Base-by-base conservation (phyloP, 2,888 invertebrate species). In the Ctenicera cuprea region DNA sequence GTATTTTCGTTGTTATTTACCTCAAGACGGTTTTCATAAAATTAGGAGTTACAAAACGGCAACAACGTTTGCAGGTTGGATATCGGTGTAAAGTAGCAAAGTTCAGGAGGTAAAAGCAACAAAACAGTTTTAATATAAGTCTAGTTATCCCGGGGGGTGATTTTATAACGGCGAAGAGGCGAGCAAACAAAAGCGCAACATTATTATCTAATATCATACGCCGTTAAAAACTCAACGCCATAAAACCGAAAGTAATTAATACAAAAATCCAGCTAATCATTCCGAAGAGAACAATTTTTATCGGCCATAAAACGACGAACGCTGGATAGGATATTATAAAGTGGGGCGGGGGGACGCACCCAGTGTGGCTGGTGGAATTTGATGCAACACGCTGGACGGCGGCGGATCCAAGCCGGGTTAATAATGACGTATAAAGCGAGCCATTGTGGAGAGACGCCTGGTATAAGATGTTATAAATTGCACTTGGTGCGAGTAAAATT, bases 391-490 rank as follows among this genome's bases (percentile, higher is more conserved):
- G 61, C 61, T 69, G 75, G 78, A 48, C 76, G 73, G 64, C 76
- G 73, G 64, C 65, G 76, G 62, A 73, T 73, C 38, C 73, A 38
- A 71, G 74, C 67, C 69, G 75, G 79, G 80, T 81, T 82, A 82
- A 83, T 82, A 81, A 83, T 81, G 81, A 83, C 80, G 80, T 82
- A 82, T 81, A 82, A 82, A 82, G 80, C 78, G 78, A 76, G 78
- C 81, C 78, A 80, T 80, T 82, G 81, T 77, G 81, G 79, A 76
- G 76, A 79, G 78, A 80, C 79, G 81, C 76, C 77, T 76, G 76
- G 76, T 81, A 80, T 80, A 81, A 80, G 83, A 82, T 78, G 82
- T 82, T 81, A 83, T 83, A 83, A 83, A 82, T 83, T 82, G 80
- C 81, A 82, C 79, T 79, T 78, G 79, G 80, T 78, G 79, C 79